Evolutionary conservation across 53 echinoderm and acorn worm species (phyloP).

Genomic region (Antedon mediterranea): DNA sequence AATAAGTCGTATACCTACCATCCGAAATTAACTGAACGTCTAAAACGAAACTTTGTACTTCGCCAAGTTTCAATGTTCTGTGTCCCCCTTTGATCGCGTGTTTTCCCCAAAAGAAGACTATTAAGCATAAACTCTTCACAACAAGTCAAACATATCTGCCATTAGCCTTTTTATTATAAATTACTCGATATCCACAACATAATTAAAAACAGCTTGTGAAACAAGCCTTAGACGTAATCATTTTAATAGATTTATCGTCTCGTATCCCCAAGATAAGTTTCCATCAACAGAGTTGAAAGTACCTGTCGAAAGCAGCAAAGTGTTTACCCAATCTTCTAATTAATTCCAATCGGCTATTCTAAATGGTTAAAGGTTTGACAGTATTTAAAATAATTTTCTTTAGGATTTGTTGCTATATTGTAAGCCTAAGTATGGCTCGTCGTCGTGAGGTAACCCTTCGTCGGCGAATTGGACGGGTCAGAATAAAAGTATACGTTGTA

Average conservation of each 20-base stretch:
- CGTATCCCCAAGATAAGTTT: not conserved
- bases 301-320: not conserved
- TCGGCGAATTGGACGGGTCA: no score
- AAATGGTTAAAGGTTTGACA: no score
- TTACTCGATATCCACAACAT: not conserved
- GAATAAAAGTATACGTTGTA: no score
- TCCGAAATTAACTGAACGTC: not conserved
- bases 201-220: not conserved
- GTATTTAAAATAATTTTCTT: no score
- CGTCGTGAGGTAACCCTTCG: no score
- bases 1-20: no score
- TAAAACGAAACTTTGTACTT: not conserved
- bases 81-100: not conserved
- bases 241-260: not conserved
- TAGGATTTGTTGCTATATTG: no score
- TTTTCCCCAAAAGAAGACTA: not conserved
- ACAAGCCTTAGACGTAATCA: not conserved
- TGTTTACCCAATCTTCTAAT: not conserved
- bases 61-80: not conserved
- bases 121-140: not conserved
- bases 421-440: no score
- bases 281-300: not conserved
- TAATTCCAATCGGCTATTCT: no score
- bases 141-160: not conserved
- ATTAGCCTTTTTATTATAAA: not conserved